Percentiles rank a stretch among this genome's conserved stretches.
phyloP scores from a whole-genome alignment of 2,113 vertebrate genomes.

The Mola mola region DNA sequence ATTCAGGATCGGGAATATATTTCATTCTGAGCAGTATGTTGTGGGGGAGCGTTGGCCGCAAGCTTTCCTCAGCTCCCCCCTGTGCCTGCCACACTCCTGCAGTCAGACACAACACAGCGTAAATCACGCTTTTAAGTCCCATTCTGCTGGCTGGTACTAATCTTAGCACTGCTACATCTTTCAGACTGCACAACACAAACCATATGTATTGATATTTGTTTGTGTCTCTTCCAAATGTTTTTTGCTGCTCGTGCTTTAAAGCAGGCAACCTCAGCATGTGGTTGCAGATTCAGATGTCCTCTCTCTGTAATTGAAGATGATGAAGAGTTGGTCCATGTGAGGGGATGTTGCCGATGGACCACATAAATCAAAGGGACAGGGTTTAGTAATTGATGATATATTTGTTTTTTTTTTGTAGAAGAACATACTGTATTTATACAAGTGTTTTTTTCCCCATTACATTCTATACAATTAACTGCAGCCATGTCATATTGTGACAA shows the following conservation, averaged over 20 bases:
- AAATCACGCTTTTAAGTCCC: conserved; percentile 16
- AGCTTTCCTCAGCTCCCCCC: conserved; percentile 5
- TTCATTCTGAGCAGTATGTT: conserved; percentile 29
- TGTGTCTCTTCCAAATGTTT: conserved; percentile 20
- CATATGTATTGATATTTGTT: conserved; percentile 27
- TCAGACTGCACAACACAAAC: conserved; percentile 5
- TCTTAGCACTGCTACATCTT: conserved; percentile 5
- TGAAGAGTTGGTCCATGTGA: conserved; percentile 48
- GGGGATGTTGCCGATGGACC: conserved; percentile 22
- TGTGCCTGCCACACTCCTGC: conserved; percentile 20
- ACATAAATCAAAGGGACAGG: conserved; percentile 61
- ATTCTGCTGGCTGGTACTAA: conserved; percentile 7
- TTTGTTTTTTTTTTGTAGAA: conserved; percentile 39
- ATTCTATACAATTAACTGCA: conserved; percentile 17
- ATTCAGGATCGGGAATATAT: conserved; percentile 25
- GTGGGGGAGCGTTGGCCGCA: neutral
- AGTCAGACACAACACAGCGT: conserved; percentile 15
- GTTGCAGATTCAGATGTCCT: conserved; percentile 57
- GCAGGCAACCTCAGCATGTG: conserved; percentile 32
- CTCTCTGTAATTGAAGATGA: conserved; percentile 61
- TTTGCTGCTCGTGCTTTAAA: conserved; percentile 22
- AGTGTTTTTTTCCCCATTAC: neutral
- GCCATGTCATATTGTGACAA: neutral
- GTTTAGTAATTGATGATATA: too few species aligned
- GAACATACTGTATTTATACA: conserved; percentile 31